Base-by-base conservation (phyloP, 2,797 vertebrate genomes). In the Pachyuromys duprasi region DNA sequence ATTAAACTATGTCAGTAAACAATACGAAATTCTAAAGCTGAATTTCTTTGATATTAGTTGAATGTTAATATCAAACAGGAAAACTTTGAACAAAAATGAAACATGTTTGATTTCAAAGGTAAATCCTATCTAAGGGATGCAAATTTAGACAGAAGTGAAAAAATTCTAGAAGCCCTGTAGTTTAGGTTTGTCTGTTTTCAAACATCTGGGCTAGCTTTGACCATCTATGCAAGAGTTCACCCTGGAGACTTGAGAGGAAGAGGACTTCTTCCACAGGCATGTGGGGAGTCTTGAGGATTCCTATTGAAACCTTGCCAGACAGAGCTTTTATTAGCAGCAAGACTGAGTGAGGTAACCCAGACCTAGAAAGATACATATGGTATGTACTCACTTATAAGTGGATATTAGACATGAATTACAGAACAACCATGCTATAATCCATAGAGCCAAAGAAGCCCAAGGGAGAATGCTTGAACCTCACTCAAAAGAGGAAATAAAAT, bases 61-160 rank as follows among this genome's bases (percentile, higher is more conserved):
- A 91, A 28, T 94, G 7, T 90, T 94, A 70, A 65, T 82, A 92
- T 88, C 55, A 90, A 96, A 74, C 1, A 76, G 42, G 33, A 87
- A 76, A 69, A 42, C 6, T 70, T 91, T 93, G 76, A 86, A 67
- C 28, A 93, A 57, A 31, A 9, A 82, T 88, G 55, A 96, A 94
- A 62, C 14, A 55, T 70, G 9, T 1, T 75, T 93, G 70, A 92
- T 94, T 96, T 96, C 45, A 84, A 94, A 93, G 8, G 57, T 80
- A 60, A 15, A 87, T 90, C 62, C 28, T 76, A 90, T 83, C 78
- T 78, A 75, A 78, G 69, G 42, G 60, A 89, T 49, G 2, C 81
- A 95, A 94, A 91, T 83, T 24, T 62, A 78, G 5, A n/a, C 24
- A 91, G 24, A 92, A 5, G 22, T 57, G 39, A 81, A 53, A 93